phyloP scores from a whole-genome alignment of 2,113 vertebrate species.

The Numenius arquata region DNA sequence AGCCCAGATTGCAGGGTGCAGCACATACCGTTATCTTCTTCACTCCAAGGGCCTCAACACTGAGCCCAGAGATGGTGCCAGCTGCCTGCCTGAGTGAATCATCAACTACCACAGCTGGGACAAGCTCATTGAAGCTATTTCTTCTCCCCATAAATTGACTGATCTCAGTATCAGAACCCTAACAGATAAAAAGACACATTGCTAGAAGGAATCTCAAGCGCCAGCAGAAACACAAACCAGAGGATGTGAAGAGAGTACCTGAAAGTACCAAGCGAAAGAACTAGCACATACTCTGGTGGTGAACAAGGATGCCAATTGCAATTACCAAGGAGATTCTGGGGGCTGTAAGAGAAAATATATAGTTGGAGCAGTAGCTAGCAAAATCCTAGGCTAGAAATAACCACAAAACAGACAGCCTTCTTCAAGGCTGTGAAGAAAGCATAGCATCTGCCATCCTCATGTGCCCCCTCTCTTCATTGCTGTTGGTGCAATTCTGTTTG shows the following conservation, averaged over 20 bases:
- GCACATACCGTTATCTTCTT: background rate
- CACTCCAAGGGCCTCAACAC: background rate
- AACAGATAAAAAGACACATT: background rate
- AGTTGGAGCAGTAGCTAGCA: background rate
- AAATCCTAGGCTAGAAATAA: slow-evolving; percentile 9
- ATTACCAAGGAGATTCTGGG: background rate
- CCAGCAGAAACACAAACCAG: background rate
- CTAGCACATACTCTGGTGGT: background rate
- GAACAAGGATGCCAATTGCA: background rate
- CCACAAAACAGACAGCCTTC: background rate
- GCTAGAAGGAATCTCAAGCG: background rate
- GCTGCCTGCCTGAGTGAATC: background rate
- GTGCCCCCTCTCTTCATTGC: background rate
- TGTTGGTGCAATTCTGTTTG: background rate
- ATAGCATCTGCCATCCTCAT: background rate
- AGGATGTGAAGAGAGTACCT: background rate
- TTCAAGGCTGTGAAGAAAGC: background rate
- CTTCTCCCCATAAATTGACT: background rate
- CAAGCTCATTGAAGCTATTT: background rate
- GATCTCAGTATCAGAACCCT: background rate
- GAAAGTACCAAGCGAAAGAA: background rate
- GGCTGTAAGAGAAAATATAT: background rate
- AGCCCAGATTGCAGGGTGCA: background rate
- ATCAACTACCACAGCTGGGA: background rate
- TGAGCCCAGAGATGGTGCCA: background rate